These are phyloP conservation scores for Mus pahari DNA, from an alignment of 2,113 vertebrate genomes.

Conservation along the genomic window DNA sequence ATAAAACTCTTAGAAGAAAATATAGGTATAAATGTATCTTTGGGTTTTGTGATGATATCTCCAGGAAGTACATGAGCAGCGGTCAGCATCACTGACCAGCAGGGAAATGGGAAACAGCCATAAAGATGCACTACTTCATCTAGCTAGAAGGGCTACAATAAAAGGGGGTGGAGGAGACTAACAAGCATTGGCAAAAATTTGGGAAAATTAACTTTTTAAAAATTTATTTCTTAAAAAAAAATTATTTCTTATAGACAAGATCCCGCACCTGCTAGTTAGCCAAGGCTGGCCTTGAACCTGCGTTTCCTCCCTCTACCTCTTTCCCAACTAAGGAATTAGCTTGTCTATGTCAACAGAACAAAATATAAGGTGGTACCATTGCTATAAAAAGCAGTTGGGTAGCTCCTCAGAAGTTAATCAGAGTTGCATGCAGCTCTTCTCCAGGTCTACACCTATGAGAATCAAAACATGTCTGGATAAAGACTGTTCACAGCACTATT, in stretches of 20 bases:
- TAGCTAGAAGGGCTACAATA: not conserved
- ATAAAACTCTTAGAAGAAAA: not conserved
- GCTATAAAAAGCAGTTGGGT: not conserved
- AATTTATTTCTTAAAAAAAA: not conserved
- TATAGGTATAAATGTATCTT: not conserved
- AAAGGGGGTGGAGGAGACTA: not conserved
- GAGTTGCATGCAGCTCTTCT: not conserved
- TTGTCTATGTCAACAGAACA: not conserved
- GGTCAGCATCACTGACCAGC: not conserved
- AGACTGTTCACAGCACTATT: not conserved
- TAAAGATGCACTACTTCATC: not conserved
- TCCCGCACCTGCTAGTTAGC: not conserved
- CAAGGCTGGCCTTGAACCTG: not conserved
- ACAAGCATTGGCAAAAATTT: not conserved
- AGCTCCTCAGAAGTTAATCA: not conserved
- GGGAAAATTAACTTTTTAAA: not conserved
- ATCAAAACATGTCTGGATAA: not conserved
- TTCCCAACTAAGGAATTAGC: not conserved
- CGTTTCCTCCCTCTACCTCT: not conserved
- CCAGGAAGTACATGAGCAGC: not conserved
- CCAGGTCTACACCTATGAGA: not conserved
- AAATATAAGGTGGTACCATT: not conserved
- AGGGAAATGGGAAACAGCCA: slow-evolving; percentile 7
- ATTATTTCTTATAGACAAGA: not conserved
- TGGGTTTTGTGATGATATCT: not conserved